These are phyloP conservation scores for Coenonympha glycerion DNA, from an alignment of 2,888 invertebrate genomes.

Conservation along the genomic window DNA sequence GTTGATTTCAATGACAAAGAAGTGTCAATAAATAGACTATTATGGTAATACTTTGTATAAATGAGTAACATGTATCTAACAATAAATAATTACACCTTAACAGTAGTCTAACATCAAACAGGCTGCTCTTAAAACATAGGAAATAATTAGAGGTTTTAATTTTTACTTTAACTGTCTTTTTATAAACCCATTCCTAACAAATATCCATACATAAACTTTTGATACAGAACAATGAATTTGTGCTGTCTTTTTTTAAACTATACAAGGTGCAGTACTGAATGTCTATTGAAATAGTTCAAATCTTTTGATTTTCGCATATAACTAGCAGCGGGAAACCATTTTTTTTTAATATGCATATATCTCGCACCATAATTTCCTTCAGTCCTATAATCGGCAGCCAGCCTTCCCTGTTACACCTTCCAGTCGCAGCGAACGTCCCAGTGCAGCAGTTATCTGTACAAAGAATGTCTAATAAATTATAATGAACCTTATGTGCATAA, in stretches of 20 bases:
- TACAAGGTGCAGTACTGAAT: too few species aligned
- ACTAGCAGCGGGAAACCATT: too few species aligned
- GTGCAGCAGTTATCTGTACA: conserved; percentile 42
- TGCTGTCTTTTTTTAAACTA: neutral
- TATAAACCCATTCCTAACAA: too few species aligned
- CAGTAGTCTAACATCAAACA: conserved; percentile 1
- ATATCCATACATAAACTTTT: too few species aligned
- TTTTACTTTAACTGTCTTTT: too few species aligned
- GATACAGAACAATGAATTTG: neutral
- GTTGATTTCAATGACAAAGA: too few species aligned
- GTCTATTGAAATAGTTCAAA: neutral
- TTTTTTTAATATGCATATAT: neutral
- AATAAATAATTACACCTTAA: conserved; percentile 30
- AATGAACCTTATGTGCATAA: too few species aligned
- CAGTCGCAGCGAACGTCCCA: conserved; percentile 37
- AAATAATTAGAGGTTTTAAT: neutral
- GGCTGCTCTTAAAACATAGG: neutral
- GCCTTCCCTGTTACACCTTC: conserved; percentile 28
- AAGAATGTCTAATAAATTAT: too few species aligned
- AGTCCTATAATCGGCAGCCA: neutral
- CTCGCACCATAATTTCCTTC: conserved; percentile 10
- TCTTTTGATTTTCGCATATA: too few species aligned
- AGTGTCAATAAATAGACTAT: conserved; percentile 37
- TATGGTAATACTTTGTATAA: conserved; percentile 14
- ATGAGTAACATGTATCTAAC: conserved; percentile 22